phyloP scores from a whole-genome alignment of 35 echinoderm and acorn worm genomes.

The Lytechinus variegatus region DNA sequence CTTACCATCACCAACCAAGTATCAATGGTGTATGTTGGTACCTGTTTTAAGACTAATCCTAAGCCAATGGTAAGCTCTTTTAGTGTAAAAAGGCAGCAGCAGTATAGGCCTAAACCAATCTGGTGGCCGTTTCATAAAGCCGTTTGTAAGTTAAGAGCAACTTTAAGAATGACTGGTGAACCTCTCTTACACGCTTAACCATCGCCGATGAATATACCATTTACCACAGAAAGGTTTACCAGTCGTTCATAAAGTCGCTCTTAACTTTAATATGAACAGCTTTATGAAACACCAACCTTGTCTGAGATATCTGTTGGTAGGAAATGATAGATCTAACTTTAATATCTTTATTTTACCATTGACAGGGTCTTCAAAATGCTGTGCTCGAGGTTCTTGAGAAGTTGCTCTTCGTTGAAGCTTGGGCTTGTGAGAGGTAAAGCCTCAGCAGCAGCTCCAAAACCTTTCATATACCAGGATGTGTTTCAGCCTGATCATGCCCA shows the following conservation, averaged over 20 bases:
- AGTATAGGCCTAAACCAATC: no score
- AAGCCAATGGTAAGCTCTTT: no score
- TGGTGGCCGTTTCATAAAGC: no score
- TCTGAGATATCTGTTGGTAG: neutral
- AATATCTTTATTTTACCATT: neutral
- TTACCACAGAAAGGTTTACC: neutral
- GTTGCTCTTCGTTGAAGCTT: neutral
- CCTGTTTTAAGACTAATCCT: no score
- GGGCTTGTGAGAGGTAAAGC: constrained; percentile 56
- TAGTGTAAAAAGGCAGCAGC: no score
- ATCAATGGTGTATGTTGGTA: no score
- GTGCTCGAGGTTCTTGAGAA: constrained; percentile 47
- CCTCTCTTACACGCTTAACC: no score
- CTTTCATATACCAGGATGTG: constrained; percentile 86
- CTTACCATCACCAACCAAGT: no score
- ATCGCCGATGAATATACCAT: no score
- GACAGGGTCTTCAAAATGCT: neutral
- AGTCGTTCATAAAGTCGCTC: neutral
- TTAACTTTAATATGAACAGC: neutral
- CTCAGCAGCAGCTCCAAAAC: constrained; percentile 66
- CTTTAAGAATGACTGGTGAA: no score
- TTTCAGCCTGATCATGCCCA: constrained; percentile 60
- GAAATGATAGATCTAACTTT: neutral
- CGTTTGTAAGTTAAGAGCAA: no score
- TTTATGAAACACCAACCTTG: neutral